Base-by-base conservation (phyloP, 1,140 invertebrate genomes). In the Daktulosphaira vitifoliae region DNA sequence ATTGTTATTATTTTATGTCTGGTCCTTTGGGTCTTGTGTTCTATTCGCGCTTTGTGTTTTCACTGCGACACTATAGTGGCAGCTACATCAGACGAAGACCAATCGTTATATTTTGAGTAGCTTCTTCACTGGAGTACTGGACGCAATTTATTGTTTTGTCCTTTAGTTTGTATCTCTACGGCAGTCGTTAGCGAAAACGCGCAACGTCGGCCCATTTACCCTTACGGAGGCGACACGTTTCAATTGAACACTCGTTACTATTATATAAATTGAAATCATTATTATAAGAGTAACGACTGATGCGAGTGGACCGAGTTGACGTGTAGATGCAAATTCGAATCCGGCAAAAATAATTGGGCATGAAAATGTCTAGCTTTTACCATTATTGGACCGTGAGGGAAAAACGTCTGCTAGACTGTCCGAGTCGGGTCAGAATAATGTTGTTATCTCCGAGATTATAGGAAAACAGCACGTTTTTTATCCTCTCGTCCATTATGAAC, bases 71-170 rank as follows among this genome's bases (percentile, higher is more conserved):
- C 29, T 5, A 22, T 7, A 38, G 56, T 16, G 42, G n/a, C n/a
- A n/a, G n/a, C n/a, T n/a, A n/a, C n/a, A n/a, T n/a, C n/a, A n/a
- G n/a, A n/a, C n/a, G n/a, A n/a, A n/a, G 26, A 62, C 56, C 39
- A 62, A 62, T 62, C 56, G 29, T 62, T 62, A 62, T 62, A 44
- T 33, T 62, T 62, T 62, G 25, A 62, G 56, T 48, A 62, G 42
- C 56, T 20, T 62, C 56, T 62, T 62, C 56, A 62, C 56, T 62
- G 42, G 56, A 62, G 56, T 62, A 62, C 39, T 62, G 56, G 56
- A 62, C 56, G 44, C 42, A 23, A 46, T 33, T 33, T 33, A 33
- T 62, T 62, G 56, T 62, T 62, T 48, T 62, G 42, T 48, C 22
- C 56, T 46, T 33, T 25, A 9, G 56, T 25, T 39, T 39, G 42